phyloP scores from a whole-genome alignment of 2,797 vertebrate genomes.

The Sternotherus odoratus region DNA sequence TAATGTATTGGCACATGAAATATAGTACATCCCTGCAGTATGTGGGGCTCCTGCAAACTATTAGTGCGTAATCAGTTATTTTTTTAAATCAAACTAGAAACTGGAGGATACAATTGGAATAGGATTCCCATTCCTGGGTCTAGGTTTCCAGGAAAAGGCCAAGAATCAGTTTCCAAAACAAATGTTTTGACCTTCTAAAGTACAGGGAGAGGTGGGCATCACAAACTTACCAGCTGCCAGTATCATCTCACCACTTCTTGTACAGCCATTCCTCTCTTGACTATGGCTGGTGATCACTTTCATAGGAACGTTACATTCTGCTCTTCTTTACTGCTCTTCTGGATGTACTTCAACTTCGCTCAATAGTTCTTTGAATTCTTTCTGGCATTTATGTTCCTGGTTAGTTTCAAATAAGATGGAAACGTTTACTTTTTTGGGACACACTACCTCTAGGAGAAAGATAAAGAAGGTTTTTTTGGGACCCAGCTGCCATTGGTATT shows the following conservation, averaged over 20 bases:
- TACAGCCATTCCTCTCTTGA: background rate
- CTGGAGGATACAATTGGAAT: accelerated
- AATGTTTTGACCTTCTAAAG: background rate
- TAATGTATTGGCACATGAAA: too few relatives aligned
- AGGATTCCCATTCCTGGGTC: background rate
- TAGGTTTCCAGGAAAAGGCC: background rate
- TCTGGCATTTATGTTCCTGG: background rate
- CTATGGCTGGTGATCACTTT: background rate
- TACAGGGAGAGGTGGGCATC: background rate
- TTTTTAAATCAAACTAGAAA: background rate
- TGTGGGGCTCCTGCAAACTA: background rate
- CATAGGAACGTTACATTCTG: background rate
- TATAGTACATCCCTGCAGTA: too few relatives aligned
- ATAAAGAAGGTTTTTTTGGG: background rate
- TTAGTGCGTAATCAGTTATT: background rate
- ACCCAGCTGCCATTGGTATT: background rate
- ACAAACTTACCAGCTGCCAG: background rate
- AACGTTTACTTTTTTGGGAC: background rate
- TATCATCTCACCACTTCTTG: background rate
- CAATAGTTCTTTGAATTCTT: background rate
- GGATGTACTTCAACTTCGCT: background rate
- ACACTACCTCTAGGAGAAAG: background rate
- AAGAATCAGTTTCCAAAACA: background rate
- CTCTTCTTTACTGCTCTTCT: background rate
- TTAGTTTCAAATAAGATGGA: slow-evolving; percentile 12